These are phyloP conservation scores for Scaptomyza montana DNA, from an alignment of 1,140 invertebrate genomes.

Conservation along the genomic window DNA sequence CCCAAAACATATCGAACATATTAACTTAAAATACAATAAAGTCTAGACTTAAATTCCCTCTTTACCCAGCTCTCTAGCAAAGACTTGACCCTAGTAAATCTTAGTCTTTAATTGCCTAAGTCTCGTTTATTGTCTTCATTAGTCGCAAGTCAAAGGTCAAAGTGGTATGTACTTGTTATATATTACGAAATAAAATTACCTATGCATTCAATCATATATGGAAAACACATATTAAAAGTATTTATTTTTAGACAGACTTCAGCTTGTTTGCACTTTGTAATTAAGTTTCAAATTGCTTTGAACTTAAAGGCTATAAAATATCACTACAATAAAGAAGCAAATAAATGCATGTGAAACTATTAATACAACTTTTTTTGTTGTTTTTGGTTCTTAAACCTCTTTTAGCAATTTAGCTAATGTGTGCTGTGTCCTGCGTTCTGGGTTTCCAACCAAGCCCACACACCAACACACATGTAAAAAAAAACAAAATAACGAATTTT, in stretches of 20 bases:
- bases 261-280: background rate
- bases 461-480: background rate
- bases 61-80: no score
- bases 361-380: background rate
- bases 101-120: no score
- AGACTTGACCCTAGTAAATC: background rate
- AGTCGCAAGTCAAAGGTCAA: no score
- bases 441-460: slow-evolving; percentile 8
- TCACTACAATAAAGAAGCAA: no score
- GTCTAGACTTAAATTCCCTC: no score
- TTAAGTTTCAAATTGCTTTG: background rate
- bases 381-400: background rate
- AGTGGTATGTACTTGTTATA: no score
- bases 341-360: slow-evolving; percentile 1
- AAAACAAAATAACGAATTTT: background rate
- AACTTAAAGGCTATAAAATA: no score
- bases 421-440: background rate
- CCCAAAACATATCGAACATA: no score
- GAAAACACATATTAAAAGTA: background rate
- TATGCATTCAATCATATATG: no score
- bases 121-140: no score
- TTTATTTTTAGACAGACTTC: background rate
- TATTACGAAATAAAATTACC: no score
- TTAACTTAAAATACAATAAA: no score
- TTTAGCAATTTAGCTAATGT: slow-evolving; percentile 21